Evolutionary conservation across 2,888 invertebrate genomes (phyloP), one percentile per base, ranked within the genome.

Genomic region (Anaspis maculata): DNA sequence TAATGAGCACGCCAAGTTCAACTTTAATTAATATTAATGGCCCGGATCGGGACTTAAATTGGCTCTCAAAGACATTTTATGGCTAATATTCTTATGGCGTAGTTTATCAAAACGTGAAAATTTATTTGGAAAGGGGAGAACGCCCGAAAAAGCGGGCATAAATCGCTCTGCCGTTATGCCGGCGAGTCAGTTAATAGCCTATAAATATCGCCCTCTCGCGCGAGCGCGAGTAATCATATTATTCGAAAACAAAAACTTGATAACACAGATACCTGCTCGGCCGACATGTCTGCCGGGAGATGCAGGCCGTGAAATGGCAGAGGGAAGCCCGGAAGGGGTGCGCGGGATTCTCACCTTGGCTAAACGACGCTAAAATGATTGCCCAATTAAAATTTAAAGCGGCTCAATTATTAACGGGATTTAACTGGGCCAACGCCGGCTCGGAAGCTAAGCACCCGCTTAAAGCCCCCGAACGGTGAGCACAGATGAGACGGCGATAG

Each of bases 21-120:
- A 36, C 34, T 48, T 50, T 53, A 51, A 53, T 53, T 52, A 53
- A 52, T 50, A 52, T 51, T 52, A 52, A 53, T 53, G 49, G 44
- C 28, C 34, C 38, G 43, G 42, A 44, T 47, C 45, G 47, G 35
- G 39, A 41, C 45, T 46, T 48, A 49, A 53, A 56, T 54, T 55
- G 51, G 47, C 51, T 44, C 44, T 41, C 37, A 42, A 51, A 51
- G 48, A 49, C 47, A 52, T 44, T 52, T 52, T 50, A 50, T 47
- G 45, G 50, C 41, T 46, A 47, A 52, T 49, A 50, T 51, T 50
- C 44, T 42, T 45, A n/a, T n/a, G n/a, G 29, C 27, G 29, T 33
- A 40, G 40, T 45, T 42, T 40, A 42, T 45, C 39, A 30, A 31
- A 42, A 39, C 14, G 24, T 19, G 27, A 22, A 14, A 38, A 44